These are phyloP conservation scores for Argyra leucocephala DNA, from an alignment of 2,888 invertebrate genomes.

Conservation along the genomic window DNA sequence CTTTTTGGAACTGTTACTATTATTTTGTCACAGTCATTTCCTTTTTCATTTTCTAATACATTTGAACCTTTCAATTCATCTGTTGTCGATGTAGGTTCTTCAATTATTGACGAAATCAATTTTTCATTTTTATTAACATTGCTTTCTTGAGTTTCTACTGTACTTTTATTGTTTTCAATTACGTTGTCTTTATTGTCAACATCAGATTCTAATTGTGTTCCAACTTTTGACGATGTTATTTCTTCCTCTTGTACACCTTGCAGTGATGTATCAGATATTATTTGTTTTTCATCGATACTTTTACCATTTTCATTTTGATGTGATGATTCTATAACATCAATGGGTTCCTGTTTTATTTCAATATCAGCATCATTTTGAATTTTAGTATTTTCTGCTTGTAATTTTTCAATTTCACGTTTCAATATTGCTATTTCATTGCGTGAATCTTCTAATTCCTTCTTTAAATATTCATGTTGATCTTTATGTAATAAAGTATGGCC, in stretches of 20 bases:
- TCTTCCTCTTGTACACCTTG: no score
- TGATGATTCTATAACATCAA: not conserved
- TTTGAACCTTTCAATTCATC: no score
- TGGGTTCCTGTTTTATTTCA: not conserved
- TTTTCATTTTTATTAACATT: no score
- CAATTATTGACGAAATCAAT: no score
- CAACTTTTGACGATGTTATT: not conserved
- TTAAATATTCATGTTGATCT: conserved; percentile 34
- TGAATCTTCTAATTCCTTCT: conserved; percentile 33
- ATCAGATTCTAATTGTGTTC: not conserved
- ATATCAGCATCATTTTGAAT: not conserved
- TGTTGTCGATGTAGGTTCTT: no score
- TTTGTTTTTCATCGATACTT: not conserved
- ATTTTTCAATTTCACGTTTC: conserved; percentile 15
- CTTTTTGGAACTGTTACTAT: not conserved
- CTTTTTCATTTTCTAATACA: no score
- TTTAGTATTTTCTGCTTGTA: conserved; percentile 4
- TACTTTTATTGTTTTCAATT: not conserved
- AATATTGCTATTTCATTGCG: conserved; percentile 30
- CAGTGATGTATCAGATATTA: not conserved
- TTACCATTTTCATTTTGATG: not conserved
- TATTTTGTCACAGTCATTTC: not conserved
- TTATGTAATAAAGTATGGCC: conserved; percentile 35
- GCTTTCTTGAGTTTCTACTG: not conserved
- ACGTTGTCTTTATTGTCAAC: not conserved